phyloP scores from a whole-genome alignment of 2,113 vertebrate species.

The Mesoclemmys tuberculata region DNA sequence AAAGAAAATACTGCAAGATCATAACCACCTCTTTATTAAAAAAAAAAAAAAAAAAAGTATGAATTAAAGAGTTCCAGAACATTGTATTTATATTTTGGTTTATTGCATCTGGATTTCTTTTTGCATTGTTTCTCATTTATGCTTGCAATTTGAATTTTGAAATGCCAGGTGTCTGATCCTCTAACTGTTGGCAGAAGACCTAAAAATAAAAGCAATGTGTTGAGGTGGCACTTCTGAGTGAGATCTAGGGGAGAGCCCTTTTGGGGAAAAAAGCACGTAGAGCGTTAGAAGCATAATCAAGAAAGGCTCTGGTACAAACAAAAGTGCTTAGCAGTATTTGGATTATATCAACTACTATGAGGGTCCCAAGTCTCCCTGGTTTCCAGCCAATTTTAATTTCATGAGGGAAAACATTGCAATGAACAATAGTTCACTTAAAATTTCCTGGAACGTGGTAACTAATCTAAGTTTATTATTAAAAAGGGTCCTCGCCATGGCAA shows the following conservation, averaged over 20 bases:
- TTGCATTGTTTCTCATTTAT: constrained; percentile 63
- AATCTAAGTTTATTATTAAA: background rate
- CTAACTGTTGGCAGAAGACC: constrained; percentile 69
- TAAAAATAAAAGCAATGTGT: constrained; percentile 70
- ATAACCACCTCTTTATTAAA: constrained; percentile 65
- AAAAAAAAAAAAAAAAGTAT: constrained; percentile 42
- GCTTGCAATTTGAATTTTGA: constrained; percentile 60
- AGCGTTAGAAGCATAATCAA: background rate
- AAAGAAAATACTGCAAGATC: constrained; percentile 65
- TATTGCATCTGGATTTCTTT: constrained; percentile 47
- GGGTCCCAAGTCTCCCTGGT: background rate
- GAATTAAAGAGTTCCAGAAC: constrained; percentile 66
- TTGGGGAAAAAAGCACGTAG: background rate
- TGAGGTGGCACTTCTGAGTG: constrained; percentile 56
- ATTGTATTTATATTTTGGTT: constrained; percentile 62
- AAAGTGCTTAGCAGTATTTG: background rate
- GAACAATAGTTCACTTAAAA: background rate
- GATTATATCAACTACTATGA: fast-evolving
- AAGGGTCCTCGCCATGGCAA: fast-evolving
- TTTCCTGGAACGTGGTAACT: background rate
- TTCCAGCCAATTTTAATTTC: background rate
- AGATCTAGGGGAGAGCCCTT: background rate
- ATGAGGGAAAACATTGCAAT: background rate
- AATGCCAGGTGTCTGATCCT: constrained; percentile 63
- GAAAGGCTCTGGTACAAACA: background rate